Evolutionary conservation across 53 echinoderm and acorn worm genomes (phyloP).

Genomic region (Henricia sp.): DNA sequence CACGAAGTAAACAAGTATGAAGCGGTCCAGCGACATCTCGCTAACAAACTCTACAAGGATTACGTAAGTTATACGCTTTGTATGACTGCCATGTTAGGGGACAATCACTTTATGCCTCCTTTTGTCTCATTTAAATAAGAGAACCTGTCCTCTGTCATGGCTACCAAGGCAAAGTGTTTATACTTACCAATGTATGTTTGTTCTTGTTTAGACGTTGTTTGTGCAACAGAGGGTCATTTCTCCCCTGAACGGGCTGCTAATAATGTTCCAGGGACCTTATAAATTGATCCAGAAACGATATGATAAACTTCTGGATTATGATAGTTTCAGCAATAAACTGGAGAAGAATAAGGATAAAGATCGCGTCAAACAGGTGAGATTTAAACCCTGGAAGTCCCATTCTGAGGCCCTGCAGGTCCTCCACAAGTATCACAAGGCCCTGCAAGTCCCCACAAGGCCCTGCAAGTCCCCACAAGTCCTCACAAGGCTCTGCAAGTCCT

Average conservation of each 20-base stretch:
- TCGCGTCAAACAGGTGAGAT: constrained; percentile 75
- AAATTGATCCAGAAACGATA: constrained; percentile 92
- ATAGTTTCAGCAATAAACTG: constrained; percentile 89
- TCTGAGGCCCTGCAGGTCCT: too few relatives aligned
- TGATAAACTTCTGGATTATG: constrained; percentile 95
- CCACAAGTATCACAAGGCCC: too few relatives aligned
- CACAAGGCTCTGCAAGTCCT: too few relatives aligned
- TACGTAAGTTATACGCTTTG: too few relatives aligned
- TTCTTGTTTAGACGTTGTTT: constrained; percentile 83
- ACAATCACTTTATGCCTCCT: not conserved
- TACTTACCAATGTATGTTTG: too few relatives aligned
- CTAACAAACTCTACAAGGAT: constrained; percentile 99
- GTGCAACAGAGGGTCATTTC: constrained; percentile 97
- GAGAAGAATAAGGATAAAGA: constrained; percentile 96
- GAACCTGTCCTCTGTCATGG: too few relatives aligned
- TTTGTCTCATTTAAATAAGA: too few relatives aligned
- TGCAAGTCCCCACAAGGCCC: too few relatives aligned
- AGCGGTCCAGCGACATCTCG: constrained; percentile 88
- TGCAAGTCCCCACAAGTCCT: too few relatives aligned
- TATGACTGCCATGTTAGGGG: too few relatives aligned
- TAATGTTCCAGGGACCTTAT: constrained; percentile 98
- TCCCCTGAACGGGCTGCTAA: constrained; percentile 85
- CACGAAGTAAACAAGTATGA: constrained; percentile 98
- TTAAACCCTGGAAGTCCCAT: too few relatives aligned
- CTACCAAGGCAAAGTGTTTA: too few relatives aligned